Base-by-base conservation (phyloP, 2,797 vertebrate species). In the Trachops cirrhosus region DNA sequence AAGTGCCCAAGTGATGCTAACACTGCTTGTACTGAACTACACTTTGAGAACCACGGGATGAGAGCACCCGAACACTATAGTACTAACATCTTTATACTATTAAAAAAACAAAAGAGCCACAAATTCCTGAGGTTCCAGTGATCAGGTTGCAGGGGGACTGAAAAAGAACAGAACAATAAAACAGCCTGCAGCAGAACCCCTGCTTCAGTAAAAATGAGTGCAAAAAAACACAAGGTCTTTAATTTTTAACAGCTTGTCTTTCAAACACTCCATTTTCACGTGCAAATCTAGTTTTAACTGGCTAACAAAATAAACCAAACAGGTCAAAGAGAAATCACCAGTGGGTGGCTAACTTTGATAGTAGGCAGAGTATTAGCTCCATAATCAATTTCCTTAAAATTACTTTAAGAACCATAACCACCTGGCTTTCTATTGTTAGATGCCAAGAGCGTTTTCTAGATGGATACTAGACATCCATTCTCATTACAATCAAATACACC, bases 191-290 rank as follows among this genome's bases (percentile, higher is more conserved):
- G 14, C 39, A 52, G 24, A 93, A 82, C 11, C n/a, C 26, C 0
- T 82, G 68, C 46, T 83, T 92, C 82, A 80, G 75, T 90, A 74
- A 93, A 93, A 92, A 89, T 54, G 18, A 95, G 82, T 37, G 46
- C 34, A 93, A 73, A 71, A 89, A 77, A 83, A 44, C 29, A 82
- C 2, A 29, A 34, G 41, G 57, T 46, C 57, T 95, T 91, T 77
- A 62, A 59, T 86, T 92, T 97, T 92, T 94, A 89, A 77, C 68
- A 90, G 34, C 80, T 37, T 29, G 10, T 37, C 62, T 84, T 71
- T 52, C 46, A 52, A 64, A 89, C 48, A 29, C 15, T 86, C 52
- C 88, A 46, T 37, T 75, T 92, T 92, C 78, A 92, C 57, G 44
- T 70, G 39, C 44, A 52, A 62, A 90, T 48, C 59, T 83, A 54